Evolutionary conservation across 2,797 vertebrate genomes (phyloP), one percentile per base, ranked within the genome.

Genomic region (Acridotheres tristis): DNA sequence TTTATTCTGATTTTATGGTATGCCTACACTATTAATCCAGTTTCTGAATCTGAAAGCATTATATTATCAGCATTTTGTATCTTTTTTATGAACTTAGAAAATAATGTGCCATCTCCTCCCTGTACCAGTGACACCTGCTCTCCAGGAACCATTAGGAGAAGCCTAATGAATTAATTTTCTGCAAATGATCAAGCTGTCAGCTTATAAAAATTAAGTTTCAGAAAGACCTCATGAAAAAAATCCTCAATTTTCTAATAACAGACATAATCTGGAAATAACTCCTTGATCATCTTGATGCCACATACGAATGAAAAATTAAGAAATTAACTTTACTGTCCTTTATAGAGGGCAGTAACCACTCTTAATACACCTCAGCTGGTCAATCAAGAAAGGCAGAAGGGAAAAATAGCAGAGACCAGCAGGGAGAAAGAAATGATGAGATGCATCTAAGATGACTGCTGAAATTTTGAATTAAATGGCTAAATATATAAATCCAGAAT

Each of bases 21-120:
- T 40, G 83, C 18, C 5, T 63, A 55, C 16, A 42, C 7, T 69
- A 59, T 77, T 69, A 83, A 76, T 73, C 32, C 22, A 36, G n/a
- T 79, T 93, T 89, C 61, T 55, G 74, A 96, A 96, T 27, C 59
- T 85, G 79, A 78, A 90, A 95, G 63, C 36, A 68, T 81, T 83
- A 43, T 43, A 42, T 62, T 54, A 76, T 47, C 43, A 81, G n/a
- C 34, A 73, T 84, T 93, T 96, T 66, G 26, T 68, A 83, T 62
- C 17, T 40, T 85, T 92, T 69, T 68, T 42, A 80, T n/a, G 19
- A 69, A 74, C 21, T 85, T 54, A 22, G 22, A 55, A 82, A 92
- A 91, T 21, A 79, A 82, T 3, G 8, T 58, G 40, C 36, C 50
- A 32, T 57, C 16, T 85, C 10, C 10, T 67, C 27, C 27, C 27